These are phyloP conservation scores for Polylopha cassiicola DNA, from an alignment of 2,888 invertebrate species.

Conservation along the genomic window DNA sequence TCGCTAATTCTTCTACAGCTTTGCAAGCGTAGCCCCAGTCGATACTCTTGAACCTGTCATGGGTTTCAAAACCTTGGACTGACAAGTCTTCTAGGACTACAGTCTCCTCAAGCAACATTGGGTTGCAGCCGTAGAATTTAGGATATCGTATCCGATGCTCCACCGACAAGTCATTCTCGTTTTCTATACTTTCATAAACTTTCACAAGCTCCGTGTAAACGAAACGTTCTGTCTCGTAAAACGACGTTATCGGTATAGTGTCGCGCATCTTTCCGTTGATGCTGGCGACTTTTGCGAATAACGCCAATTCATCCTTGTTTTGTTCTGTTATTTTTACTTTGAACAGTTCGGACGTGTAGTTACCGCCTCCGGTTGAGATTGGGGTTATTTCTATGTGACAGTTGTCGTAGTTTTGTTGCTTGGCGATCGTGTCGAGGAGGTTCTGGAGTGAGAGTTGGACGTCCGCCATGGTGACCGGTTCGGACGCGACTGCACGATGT, in stretches of 20 bases:
- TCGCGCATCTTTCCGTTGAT: slow-evolving; percentile 38
- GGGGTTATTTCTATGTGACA: slow-evolving; percentile 33
- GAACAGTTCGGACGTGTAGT: slow-evolving; percentile 45
- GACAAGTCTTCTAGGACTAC: slow-evolving; percentile 52
- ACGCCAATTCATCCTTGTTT: slow-evolving; percentile 31
- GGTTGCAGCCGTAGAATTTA: slow-evolving; percentile 41
- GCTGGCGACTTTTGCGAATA: slow-evolving; percentile 49
- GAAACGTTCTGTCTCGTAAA: slow-evolving; percentile 42
- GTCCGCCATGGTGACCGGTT: slow-evolving; percentile 33
- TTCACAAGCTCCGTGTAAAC: slow-evolving; percentile 40
- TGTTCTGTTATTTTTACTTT: slow-evolving; percentile 31
- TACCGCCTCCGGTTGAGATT: slow-evolving; percentile 41
- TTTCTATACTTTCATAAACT: slow-evolving; percentile 37
- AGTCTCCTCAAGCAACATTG: slow-evolving; percentile 37
- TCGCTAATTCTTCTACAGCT: slow-evolving; percentile 45
- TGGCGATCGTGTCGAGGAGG: slow-evolving; percentile 35
- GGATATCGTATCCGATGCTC: slow-evolving; percentile 40
- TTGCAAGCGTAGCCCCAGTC: slow-evolving; percentile 48
- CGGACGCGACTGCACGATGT: slow-evolving; percentile 5
- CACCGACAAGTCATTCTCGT: slow-evolving; percentile 31
- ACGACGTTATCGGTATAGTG: slow-evolving; percentile 26
- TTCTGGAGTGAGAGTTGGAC: slow-evolving; percentile 29
- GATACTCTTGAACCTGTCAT: slow-evolving; percentile 43
- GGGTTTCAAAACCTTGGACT: slow-evolving; percentile 38
- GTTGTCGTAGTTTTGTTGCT: slow-evolving; percentile 32